Conservation (phyloP, 1,140 invertebrate species). For the Proctacanthus coquilletti region DNA sequence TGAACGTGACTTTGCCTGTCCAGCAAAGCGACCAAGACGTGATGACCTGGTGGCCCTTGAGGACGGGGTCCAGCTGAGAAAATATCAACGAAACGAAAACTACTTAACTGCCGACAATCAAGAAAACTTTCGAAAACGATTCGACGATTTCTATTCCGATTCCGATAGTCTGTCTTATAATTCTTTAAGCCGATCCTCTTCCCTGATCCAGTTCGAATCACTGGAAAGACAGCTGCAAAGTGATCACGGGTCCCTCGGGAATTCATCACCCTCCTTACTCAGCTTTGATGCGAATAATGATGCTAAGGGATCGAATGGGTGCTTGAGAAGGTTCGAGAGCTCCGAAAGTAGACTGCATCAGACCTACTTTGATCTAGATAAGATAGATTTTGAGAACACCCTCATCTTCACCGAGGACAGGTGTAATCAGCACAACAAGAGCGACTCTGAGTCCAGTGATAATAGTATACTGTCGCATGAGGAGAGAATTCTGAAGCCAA, state of each 20-base stretch:
- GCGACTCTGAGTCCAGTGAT: constrained; percentile 18
- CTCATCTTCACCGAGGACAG: constrained; percentile 4
- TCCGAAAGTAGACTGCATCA: constrained; percentile 23
- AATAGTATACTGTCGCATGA: constrained; percentile 14
- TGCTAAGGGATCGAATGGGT: constrained; percentile 13
- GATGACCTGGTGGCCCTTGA: constrained; percentile 22
- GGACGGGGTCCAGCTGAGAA: constrained; percentile 15
- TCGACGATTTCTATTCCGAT: constrained; percentile 32
- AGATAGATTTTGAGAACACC: constrained; percentile 15
- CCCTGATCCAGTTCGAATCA: constrained; percentile 64
- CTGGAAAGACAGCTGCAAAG: constrained; percentile 31
- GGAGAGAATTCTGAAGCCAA: background rate
- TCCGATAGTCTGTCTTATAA: constrained; percentile 34
- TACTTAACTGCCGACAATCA: constrained; percentile 6
- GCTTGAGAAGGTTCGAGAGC: constrained; percentile 20
- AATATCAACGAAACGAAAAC: constrained; percentile 8
- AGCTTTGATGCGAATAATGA: constrained; percentile 26
- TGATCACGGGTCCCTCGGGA: constrained; percentile 17
- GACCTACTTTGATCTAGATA: constrained; percentile 25
- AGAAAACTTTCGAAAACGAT: constrained; percentile 16
- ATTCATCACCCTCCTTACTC: constrained; percentile 31
- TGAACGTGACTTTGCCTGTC: constrained; percentile 61
- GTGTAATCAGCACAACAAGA: constrained; percentile 14
- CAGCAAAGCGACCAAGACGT: constrained; percentile 56
- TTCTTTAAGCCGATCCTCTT: constrained; percentile 51